A percentile compares a stretch with the other conserved stretches of the same genome.
These are phyloP conservation scores for Acromyrmex charruanus DNA, from an alignment of 1,140 invertebrate species.

Conservation along the genomic window DNA sequence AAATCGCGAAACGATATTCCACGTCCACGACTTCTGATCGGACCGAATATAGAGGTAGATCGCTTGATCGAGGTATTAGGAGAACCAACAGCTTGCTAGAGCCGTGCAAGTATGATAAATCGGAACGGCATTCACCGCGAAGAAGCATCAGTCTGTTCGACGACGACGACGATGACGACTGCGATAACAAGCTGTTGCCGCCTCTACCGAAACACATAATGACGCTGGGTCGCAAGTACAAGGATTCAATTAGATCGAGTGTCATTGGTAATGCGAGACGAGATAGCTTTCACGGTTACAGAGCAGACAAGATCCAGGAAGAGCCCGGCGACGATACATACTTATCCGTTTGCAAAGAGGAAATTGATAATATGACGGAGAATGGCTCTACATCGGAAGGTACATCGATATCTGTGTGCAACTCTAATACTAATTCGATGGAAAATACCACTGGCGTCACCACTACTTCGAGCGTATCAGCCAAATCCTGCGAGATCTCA, in stretches of 20 bases:
- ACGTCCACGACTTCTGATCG: conserved; percentile 70
- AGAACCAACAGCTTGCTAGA: conserved; percentile 81
- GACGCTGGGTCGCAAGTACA: conserved; percentile 76
- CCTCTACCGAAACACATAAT: conserved; percentile 74
- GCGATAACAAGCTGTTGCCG: conserved; percentile 29
- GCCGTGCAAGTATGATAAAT: conserved; percentile 58
- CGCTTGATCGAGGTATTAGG: conserved; percentile 65
- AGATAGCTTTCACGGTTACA: conserved; percentile 72
- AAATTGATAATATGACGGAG: conserved; percentile 36
- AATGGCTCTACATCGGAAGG: conserved; percentile 69
- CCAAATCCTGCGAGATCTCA: conserved; percentile 79
- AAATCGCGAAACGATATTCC: conserved; percentile 25
- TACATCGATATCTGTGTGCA: conserved; percentile 66
- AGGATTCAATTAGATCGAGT: conserved; percentile 61
- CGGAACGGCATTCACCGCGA: conserved; percentile 68
- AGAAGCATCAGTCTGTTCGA: conserved; percentile 83
- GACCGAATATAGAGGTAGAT: conserved; percentile 74
- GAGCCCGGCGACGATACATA: conserved; percentile 68
- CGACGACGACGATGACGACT: conserved; percentile 77
- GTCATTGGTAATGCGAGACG: conserved; percentile 64
- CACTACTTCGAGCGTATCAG: conserved; percentile 72
- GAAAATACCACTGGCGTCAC: conserved; percentile 33
- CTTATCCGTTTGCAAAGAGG: neutral
- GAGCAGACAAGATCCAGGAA: conserved; percentile 83
- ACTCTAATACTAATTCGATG: conserved; percentile 71